Base-by-base conservation (phyloP, 2,888 invertebrate genomes). In the Clitarchus hookeri region DNA sequence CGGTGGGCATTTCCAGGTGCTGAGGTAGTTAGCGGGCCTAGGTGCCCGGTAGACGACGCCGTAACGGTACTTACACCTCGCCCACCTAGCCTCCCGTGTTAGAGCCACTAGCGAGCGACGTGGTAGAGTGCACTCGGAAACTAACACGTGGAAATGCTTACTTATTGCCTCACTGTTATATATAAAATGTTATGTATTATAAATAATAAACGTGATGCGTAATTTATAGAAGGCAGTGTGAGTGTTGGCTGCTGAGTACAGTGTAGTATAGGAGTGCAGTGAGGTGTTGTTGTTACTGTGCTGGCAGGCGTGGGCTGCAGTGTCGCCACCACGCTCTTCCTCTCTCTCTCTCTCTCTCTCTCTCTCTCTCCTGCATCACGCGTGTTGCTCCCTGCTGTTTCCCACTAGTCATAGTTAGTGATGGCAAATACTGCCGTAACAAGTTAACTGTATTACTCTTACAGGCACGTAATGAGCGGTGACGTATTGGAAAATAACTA, bases 181-280 rank as follows among this genome's bases (percentile, higher is more conserved):
- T 86, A 82, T 84, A 85, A 84, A 86, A 84, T 85, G 86, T 86
- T 86, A 85, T 83, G 84, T 85, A 85, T 86, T 86, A 77, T 86
- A 86, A 86, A 86, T 53, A 86, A 84, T 36, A 82, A 84, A 86
- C 48, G 25, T 83, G 82, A 77, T 65, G 85, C 80, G 48, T 86
- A 86, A 86, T 84, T 86, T 86, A 77, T 86, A 86, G 86, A 84
- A 78, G 54, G 19, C 3, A 53, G 23, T 23, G 36, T 44, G 84
- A 16, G 48, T 65, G 65, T 65, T 65, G 23, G 65, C 65, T 65
- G 65, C 65, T 23, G n/a, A 11, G 65, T 65, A 65, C 65, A 65
- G 65, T 65, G 65, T 65, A 65, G 65, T 65, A 65, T 65, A 65
- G 65, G 23, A 65, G 65, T 65, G 8, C 65, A 19, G 65, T 65